Base-by-base conservation (phyloP, 2,797 vertebrate genomes). In the Bradypus variegatus region DNA sequence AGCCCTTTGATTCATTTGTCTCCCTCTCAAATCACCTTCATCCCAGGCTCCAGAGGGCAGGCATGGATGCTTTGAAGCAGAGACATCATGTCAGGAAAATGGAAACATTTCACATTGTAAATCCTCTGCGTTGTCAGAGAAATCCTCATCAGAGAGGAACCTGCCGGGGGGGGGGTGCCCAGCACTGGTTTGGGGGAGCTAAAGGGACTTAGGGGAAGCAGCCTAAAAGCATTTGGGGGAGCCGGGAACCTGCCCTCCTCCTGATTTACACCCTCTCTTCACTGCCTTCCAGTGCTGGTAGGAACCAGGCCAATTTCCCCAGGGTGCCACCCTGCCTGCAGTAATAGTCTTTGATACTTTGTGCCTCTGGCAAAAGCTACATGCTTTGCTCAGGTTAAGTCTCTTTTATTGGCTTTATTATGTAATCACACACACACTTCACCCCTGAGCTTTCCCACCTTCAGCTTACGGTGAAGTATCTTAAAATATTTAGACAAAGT, bases 1-100 rank as follows among this genome's bases (percentile, higher is more conserved):
- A 97, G 95, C 96, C 96, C 92, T 96, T 96, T 97, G 97, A 98
- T 97, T 97, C 97, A 97, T 98, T 97, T 97, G 97, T 97, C 97
- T 98, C 96, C 95, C 94, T 95, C 93, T 95, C 91, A 95, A 97
- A 97, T 97, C 97, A 96, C 97, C 97, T 97, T 97, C 97, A 97
- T 97, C 95, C 97, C 53, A 65, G 97, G 96, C 96, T 97, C 97
- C 92, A 75, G 96, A 96, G 96, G 95, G 95, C 75, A 94, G 97
- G 88, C 95, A 53, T 62, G 92, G 96, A 95, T 88, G 94, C 97
- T 97, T 97, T 97, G 97, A 97, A 97, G 96, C 96, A 75, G 94
- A 96, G 95, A 97, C 93, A 95, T 95, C 97, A 95, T 96, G 94
- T 95, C 96, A 97, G 95, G 95, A 96, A 97, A 97, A 95, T 75